Conservation (phyloP, 2,888 invertebrate species). For the Alsophila aescularia region DNA sequence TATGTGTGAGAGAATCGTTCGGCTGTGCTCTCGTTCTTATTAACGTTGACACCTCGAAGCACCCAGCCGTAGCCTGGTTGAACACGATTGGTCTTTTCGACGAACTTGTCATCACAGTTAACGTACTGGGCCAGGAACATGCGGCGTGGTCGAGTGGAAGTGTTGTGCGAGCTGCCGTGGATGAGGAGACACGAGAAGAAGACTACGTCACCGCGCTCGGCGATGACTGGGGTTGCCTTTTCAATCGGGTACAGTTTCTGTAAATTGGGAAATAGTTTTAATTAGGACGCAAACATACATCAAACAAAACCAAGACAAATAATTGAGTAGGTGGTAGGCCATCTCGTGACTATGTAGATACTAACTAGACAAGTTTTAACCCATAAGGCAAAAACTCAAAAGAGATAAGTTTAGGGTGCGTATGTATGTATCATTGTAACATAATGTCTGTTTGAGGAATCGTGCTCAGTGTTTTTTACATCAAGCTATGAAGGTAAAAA, state of each 20-base stretch:
- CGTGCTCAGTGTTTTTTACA: no score
- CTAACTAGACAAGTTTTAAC: no score
- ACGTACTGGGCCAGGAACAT: constrained; percentile 83
- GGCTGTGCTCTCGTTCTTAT: constrained; percentile 49
- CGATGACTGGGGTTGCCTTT: constrained; percentile 75
- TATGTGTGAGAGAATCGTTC: constrained; percentile 33
- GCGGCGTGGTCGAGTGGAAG: constrained; percentile 68
- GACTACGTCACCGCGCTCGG: constrained; percentile 81
- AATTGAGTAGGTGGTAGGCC: no score
- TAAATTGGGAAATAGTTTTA: constrained; percentile 12
- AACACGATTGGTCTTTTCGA: constrained; percentile 56
- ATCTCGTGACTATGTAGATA: no score
- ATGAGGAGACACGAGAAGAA: constrained; percentile 84
- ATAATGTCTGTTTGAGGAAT: no score
- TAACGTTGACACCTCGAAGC: constrained; percentile 75
- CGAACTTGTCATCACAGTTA: constrained; percentile 76
- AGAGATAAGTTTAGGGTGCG: no score
- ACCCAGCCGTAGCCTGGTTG: constrained; percentile 82
- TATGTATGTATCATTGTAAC: no score
- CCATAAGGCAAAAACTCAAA: no score
- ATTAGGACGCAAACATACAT: no score
- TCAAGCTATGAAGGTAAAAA: no score
- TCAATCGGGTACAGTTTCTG: constrained; percentile 76
- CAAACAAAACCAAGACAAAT: no score
- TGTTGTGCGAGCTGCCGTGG: constrained; percentile 83